Conservation (phyloP, 2,888 invertebrate genomes). For the Ischnura elegans region DNA sequence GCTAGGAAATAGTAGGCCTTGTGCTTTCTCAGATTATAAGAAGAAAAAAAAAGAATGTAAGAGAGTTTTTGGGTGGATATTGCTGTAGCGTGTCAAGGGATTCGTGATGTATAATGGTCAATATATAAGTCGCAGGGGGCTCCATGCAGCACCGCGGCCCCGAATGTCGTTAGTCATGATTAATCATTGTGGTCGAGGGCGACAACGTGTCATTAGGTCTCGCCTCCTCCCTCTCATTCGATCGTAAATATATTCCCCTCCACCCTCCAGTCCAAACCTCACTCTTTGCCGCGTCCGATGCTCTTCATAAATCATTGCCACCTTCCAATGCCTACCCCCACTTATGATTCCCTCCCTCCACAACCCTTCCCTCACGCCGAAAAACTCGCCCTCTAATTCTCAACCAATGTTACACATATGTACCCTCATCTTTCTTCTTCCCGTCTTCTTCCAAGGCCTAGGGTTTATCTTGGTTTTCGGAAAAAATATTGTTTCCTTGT, state of each 20-base stretch:
- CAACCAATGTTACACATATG: no score
- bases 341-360: background rate
- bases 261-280: background rate
- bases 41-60: no score
- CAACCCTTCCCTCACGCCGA: background rate
- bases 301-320: background rate
- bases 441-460: background rate
- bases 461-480: background rate
- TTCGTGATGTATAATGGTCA: no score
- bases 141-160: background rate
- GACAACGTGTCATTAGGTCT: slow-evolving; percentile 35
- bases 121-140: no score
- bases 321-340: background rate
- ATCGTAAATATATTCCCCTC: slow-evolving; percentile 38
- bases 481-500: no score
- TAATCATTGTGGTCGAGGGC: slow-evolving; percentile 6
- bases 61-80: no score
- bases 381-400: no score
- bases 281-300: background rate
- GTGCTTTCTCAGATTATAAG: no score
- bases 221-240: background rate
- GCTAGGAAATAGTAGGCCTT: no score
- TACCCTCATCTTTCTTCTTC: background rate
- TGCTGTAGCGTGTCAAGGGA: no score
- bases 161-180: slow-evolving; percentile 40